phyloP scores from a whole-genome alignment of 64 coral and sea anemone genomes.

The Stichodactyla mertensii region DNA sequence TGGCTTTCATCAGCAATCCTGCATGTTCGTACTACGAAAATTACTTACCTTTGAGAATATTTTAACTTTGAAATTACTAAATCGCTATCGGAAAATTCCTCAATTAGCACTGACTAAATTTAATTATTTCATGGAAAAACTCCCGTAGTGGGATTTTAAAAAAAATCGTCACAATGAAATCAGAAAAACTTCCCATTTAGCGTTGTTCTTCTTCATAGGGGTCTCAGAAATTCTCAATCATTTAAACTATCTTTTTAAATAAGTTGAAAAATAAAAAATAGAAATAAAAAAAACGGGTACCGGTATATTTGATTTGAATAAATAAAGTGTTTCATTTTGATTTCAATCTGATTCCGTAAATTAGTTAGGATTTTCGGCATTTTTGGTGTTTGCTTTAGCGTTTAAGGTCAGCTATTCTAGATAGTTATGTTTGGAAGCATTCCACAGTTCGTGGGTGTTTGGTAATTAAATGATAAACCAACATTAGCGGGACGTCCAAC shows the following conservation, averaged over 20 bases:
- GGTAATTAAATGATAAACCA: neutral
- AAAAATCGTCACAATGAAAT: neutral
- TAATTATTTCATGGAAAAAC: neutral
- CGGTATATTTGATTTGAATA: neutral
- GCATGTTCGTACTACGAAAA: neutral
- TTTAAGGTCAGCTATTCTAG: neutral
- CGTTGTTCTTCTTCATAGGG: neutral
- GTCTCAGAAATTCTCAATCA: neutral
- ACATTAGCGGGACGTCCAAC: neutral
- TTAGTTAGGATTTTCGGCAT: neutral
- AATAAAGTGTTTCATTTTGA: neutral
- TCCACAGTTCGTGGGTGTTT: neutral
- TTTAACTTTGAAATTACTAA: neutral
- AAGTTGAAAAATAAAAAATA: no score
- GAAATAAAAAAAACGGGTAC: no score
- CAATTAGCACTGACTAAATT: neutral
- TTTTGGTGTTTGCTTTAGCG: conserved; percentile 1
- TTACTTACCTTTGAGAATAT: neutral
- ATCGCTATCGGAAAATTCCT: neutral
- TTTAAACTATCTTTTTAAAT: neutral
- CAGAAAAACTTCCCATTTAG: neutral
- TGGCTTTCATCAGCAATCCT: neutral
- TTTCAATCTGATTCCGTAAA: neutral
- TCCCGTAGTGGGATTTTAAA: neutral
- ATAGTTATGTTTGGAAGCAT: neutral